Percentiles rank a stretch among this genome's conserved stretches.
phyloP scores from a whole-genome alignment of 2,113 vertebrate genomes.

The Eurystomus gularis region DNA sequence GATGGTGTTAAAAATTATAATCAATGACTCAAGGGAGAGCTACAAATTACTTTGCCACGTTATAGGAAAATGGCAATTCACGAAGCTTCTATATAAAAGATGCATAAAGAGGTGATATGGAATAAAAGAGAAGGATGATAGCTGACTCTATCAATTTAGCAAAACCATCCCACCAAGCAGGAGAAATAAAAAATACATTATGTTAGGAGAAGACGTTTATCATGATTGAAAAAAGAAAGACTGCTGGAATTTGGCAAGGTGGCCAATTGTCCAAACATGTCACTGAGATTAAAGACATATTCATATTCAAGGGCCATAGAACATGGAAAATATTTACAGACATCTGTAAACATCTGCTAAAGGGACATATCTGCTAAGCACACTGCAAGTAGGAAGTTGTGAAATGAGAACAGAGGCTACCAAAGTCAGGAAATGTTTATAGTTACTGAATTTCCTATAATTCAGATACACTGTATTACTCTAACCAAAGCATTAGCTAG shows the following conservation, averaged over 20 bases:
- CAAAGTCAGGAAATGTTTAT: not conserved
- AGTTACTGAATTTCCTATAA: not conserved
- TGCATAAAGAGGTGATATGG: not conserved
- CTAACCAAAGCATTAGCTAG: not conserved
- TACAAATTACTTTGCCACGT: not conserved
- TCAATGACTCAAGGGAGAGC: not conserved
- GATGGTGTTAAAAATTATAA: conserved; percentile 4
- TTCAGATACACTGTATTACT: not conserved
- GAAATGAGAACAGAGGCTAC: not conserved
- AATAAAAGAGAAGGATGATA: not conserved
- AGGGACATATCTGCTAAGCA: not conserved
- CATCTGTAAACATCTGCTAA: not conserved
- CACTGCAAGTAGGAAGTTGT: rapidly evolving
- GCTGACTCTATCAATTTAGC: not conserved
- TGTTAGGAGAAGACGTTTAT: not conserved
- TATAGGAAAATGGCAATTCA: not conserved
- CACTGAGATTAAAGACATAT: not conserved
- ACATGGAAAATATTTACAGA: not conserved
- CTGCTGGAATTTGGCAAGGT: not conserved
- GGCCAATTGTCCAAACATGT: not conserved
- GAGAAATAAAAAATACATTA: not conserved
- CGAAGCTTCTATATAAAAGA: not conserved
- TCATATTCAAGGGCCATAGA: not conserved
- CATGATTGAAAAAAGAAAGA: not conserved
- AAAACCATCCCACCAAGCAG: not conserved